A percentile compares a stretch with the other conserved stretches of the same genome.
Conservation (phyloP, 2,888 invertebrate genomes). For the Strigamia transsilvanica region DNA sequence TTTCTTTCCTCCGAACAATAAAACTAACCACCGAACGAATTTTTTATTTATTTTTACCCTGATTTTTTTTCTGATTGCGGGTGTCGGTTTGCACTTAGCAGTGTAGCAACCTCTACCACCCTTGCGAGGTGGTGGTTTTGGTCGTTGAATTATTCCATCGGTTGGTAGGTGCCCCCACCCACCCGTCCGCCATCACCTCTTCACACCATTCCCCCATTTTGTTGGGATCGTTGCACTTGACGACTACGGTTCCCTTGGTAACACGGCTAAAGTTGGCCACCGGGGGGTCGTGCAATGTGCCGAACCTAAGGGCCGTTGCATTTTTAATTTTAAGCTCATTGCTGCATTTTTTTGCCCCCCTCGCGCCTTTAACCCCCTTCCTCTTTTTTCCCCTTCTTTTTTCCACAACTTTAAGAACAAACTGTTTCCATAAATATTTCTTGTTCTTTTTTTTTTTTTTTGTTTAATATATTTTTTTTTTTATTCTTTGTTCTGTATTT, state of each 20-base stretch:
- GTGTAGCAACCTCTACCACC: constrained; percentile 41
- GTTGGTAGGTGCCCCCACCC: constrained; percentile 26
- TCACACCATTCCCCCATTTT: constrained; percentile 46
- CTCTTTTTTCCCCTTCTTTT: neutral
- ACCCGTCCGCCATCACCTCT: constrained; percentile 44
- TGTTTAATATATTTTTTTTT: neutral
- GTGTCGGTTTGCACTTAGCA: constrained; percentile 34
- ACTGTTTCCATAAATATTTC: constrained; percentile 43
- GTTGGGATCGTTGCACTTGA: constrained; percentile 49
- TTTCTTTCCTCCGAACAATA: too few species aligned
- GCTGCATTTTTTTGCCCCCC: neutral
- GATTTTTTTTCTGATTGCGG: constrained; percentile 25
- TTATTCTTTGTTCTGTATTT: constrained; percentile 13
- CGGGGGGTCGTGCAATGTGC: constrained; percentile 43
- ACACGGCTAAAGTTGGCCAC: constrained; percentile 47
- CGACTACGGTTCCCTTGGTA: constrained; percentile 46
- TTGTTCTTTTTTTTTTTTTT: neutral
- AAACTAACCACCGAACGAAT: neutral
- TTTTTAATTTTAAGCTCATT: constrained; percentile 40
- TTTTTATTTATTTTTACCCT: constrained; percentile 10
- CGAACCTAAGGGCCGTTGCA: constrained; percentile 29
- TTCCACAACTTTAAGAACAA: constrained; percentile 35
- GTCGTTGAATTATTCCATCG: constrained; percentile 49
- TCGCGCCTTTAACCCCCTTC: neutral
- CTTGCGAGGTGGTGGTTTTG: constrained; percentile 40